Evolutionary conservation across 2,113 vertebrate genomes (phyloP), one percentile per base, ranked within the genome.

Genomic region (Xyliphius kryptos): DNA sequence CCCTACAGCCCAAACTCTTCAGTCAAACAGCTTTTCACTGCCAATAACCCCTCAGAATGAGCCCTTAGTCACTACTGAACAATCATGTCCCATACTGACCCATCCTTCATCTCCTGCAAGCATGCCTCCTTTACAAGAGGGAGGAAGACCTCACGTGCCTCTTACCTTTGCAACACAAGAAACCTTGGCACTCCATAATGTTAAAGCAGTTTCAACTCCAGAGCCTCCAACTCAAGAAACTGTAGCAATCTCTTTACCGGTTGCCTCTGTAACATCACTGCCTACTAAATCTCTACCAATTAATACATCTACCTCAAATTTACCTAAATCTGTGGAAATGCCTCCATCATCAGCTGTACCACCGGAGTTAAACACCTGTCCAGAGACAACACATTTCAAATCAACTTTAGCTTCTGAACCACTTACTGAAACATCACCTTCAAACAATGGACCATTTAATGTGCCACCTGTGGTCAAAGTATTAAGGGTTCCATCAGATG

Each of bases 101-200:
- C 55, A 53, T 21, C 36, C 68, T 52, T 11, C 65, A 11, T 58
- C 61, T n/a, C 56, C 40, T 43, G 46, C 47, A 66, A 69, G 41
- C 16, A 22, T 44, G 15, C 64, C 70, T 14, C 52, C 54, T 38
- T 54, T 48, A 37, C 21, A 61, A 1, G 70, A 73, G 44, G 49
- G 73, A 20, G 40, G 61, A 14, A 44, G 48, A 61, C 43, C 65
- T 32, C 49, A 58, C 57, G 40, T 74, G n/a, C 56, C 65, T 14
- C 36, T 61, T 37, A 46, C 75, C 5, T 32, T 61, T 63, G 68
- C 67, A 53, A 38, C n/a, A 36, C 19, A 44, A n/a, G 43, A 56
- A 50, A 68, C 71, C 46, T 56, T 65, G 53, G 17, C 76, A 1
- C 38, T 67, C 7, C 48, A 16, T 38, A 41, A 21, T 56, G 48